Conservation (phyloP, 2,797 vertebrate genomes). For the Eupleurogrammus muticus region DNA sequence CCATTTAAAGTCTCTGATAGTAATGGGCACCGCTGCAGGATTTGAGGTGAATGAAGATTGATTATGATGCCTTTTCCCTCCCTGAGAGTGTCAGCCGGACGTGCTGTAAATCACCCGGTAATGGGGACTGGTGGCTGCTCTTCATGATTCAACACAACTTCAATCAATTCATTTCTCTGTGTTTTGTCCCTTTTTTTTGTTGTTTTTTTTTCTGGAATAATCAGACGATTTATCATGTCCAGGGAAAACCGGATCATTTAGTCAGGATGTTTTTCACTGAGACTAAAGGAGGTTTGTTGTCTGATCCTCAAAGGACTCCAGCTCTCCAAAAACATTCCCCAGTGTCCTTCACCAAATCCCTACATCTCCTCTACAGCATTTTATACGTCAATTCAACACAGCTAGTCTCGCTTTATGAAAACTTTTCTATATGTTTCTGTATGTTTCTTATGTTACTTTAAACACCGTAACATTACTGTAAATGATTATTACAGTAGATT, state of each 20-base stretch:
- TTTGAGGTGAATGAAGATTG: slow-evolving; percentile 22
- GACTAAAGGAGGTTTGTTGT: neutral
- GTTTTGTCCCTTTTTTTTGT: slow-evolving; percentile 25
- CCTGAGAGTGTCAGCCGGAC: slow-evolving; percentile 4
- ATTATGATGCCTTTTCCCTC: slow-evolving; percentile 24
- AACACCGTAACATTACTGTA: too few relatives aligned
- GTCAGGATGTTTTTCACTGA: neutral
- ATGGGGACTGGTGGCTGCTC: slow-evolving; percentile 14
- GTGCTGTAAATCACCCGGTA: slow-evolving; percentile 26
- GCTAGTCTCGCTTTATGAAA: too few relatives aligned
- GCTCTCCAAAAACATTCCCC: slow-evolving; percentile 23
- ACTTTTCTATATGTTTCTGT: too few relatives aligned
- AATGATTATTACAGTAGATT: too few relatives aligned
- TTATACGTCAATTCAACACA: slow-evolving; percentile 30
- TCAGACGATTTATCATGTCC: slow-evolving; percentile 42
- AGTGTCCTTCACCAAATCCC: slow-evolving; percentile 22
- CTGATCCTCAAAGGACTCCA: neutral
- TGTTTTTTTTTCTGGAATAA: slow-evolving; percentile 33
- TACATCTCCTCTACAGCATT: slow-evolving; percentile 36
- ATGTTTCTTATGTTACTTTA: too few relatives aligned
- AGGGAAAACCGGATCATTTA: neutral
- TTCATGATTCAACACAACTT: slow-evolving; percentile 51
- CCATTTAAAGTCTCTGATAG: slow-evolving; percentile 13
- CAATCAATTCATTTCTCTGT: slow-evolving; percentile 43
- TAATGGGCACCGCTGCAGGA: neutral